Percentiles rank a stretch among this genome's conserved stretches.
Conservation (phyloP, 2,113 vertebrate species). For the Sylvia atricapilla region DNA sequence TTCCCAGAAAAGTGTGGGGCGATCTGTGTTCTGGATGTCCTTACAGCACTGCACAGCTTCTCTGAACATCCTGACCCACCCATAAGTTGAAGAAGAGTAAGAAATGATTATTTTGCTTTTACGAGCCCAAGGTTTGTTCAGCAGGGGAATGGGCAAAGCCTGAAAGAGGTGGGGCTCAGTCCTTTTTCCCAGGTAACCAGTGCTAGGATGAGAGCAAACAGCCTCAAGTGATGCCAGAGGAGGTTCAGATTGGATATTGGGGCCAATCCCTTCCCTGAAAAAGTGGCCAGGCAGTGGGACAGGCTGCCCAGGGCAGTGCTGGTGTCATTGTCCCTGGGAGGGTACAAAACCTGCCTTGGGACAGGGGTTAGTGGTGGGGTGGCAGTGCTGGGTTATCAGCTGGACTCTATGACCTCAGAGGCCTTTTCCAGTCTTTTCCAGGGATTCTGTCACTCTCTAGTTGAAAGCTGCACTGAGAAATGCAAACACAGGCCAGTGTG, state of each 20-base stretch:
- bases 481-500: not conserved
- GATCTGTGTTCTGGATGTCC: not conserved
- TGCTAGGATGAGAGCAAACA: not conserved
- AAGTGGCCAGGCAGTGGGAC: not conserved
- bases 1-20: not conserved
- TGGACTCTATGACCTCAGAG: not conserved
- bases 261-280: not conserved
- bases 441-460: not conserved
- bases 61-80: not conserved
- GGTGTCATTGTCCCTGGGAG: not conserved
- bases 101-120: not conserved
- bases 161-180: not conserved
- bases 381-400: not conserved
- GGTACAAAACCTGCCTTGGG: accelerated
- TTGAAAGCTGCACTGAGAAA: not conserved
- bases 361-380: not conserved
- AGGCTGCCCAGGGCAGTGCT: not conserved
- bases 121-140: not conserved
- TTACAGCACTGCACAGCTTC: not conserved
- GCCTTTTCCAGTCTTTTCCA: not conserved
- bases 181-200: not conserved
- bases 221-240: not conserved
- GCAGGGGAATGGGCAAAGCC: accelerated
- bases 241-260: not conserved
- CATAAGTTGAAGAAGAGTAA: not conserved